Base-by-base conservation (phyloP, 2,797 vertebrate species). In the Sitta carolinensis region DNA sequence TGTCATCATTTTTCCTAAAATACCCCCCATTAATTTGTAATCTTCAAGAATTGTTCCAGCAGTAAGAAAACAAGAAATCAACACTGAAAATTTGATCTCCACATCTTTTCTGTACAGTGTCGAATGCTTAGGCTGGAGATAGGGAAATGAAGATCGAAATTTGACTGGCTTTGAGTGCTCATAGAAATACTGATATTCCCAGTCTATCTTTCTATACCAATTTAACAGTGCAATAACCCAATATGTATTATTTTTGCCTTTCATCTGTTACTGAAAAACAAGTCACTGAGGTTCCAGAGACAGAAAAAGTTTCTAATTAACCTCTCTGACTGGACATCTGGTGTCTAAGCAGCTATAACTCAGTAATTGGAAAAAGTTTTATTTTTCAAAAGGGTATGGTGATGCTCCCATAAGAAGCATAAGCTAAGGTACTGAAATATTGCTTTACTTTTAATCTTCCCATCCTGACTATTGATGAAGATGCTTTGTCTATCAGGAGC, bases 361-460 rank as follows among this genome's bases (percentile, higher is more conserved):
- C 29, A 47, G 20, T 50, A 66, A 69, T 67, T 76, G 51, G 84
- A 88, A 78, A 25, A 73, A 86, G 51, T 19, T 84, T 36, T 0
- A 0, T 75, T 94, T 96, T 86, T 26, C 30, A 47, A 64, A 84
- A 94, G 20, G 32, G 55, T 75, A 45, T 55, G 23, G 52, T 47
- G 73, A 58, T 38, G 48, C 10, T 95, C 45, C 54, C 47, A n/a
- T 11, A 16, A 19, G 15, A 23, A 36, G 36, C 36, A 36, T 36
- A 36, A 36, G 36, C 8, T 58, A 67, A 79, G 42, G 45, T 66
- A 82, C 12, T 81, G 69, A 91, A 91, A 45, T 27, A 73, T 55
- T 86, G 29, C 66, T 93, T 90, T 76, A 50, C 40, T 81, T 93
- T 59, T 86, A 88, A 63, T 90, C 66, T 90, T 86, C 79, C 29